Percentiles rank a stretch among this genome's conserved stretches.
Conservation (phyloP, 2,888 invertebrate genomes). For the Metallyticus violacea region DNA sequence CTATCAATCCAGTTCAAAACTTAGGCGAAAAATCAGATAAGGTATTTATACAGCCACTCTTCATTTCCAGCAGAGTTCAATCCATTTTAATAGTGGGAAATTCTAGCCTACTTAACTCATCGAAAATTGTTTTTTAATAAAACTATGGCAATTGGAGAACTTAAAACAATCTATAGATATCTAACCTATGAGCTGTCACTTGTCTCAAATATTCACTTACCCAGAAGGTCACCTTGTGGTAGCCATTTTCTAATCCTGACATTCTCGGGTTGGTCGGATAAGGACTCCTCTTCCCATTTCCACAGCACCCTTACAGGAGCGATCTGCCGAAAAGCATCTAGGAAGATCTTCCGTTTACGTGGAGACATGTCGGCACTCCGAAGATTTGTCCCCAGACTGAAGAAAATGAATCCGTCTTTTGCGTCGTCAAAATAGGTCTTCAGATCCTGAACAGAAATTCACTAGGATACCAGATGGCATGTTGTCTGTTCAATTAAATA, state of each 20-base stretch:
- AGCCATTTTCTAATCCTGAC: constrained; percentile 21
- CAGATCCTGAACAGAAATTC: constrained; percentile 44
- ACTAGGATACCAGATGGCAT: too few species aligned
- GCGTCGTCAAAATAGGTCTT: constrained; percentile 50
- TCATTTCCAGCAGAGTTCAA: too few species aligned
- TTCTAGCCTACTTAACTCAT: too few species aligned
- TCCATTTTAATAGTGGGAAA: too few species aligned
- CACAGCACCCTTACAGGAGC: constrained; percentile 44
- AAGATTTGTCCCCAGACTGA: constrained; percentile 43
- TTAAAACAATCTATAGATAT: too few species aligned
- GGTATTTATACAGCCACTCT: too few species aligned
- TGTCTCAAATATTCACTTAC: background rate
- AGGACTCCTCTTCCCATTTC: constrained; percentile 41
- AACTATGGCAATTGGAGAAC: too few species aligned
- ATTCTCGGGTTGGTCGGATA: constrained; percentile 24
- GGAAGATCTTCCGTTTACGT: constrained; percentile 35
- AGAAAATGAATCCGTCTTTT: constrained; percentile 47
- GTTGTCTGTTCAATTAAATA: too few species aligned
- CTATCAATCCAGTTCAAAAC: too few species aligned
- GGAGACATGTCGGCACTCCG: constrained; percentile 32
- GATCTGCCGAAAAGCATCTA: constrained; percentile 38
- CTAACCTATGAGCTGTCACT: too few species aligned
- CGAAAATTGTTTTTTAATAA: too few species aligned
- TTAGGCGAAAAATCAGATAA: too few species aligned
- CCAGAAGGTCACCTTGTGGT: constrained; percentile 11